These are phyloP conservation scores for Zaprionus obscuricornis DNA, from an alignment of 2,888 invertebrate species.

Conservation along the genomic window DNA sequence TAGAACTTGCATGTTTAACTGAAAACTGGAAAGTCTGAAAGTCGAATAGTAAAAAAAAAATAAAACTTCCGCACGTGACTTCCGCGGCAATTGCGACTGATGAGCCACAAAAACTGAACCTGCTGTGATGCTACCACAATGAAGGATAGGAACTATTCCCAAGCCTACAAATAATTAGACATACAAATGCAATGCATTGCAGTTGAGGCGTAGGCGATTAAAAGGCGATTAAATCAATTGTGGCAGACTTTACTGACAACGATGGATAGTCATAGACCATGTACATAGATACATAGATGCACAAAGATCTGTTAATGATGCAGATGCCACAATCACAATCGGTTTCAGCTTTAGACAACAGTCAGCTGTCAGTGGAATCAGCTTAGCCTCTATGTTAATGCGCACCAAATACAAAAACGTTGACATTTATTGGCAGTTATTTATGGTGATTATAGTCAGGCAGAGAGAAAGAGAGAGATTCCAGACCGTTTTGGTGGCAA, in stretches of 20 bases:
- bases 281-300: constrained; percentile 16
- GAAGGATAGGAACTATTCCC: constrained; percentile 22
- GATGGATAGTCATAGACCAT: constrained; percentile 45
- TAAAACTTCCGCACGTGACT: constrained; percentile 76
- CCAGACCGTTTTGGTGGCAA: constrained; percentile 61
- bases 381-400: constrained; percentile 74
- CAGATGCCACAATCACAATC: constrained; percentile 7
- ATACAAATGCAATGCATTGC: constrained; percentile 38
- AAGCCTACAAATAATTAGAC: constrained; percentile 58
- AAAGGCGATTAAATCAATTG: constrained; percentile 76
- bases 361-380: constrained; percentile 65
- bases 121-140: no score
- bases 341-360: constrained; percentile 33
- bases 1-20: constrained; percentile 61
- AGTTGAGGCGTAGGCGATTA: constrained; percentile 71
- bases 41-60: constrained; percentile 37
- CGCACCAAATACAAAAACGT: constrained; percentile 69
- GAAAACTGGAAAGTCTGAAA: constrained; percentile 33
- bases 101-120: constrained; percentile 28
- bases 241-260: constrained; percentile 44
- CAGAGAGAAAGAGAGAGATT: constrained; percentile 16
- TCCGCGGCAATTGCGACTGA: constrained; percentile 51
- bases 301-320: constrained; percentile 6
- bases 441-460: constrained; percentile 65
- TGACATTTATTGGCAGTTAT: constrained; percentile 77